phyloP scores from a whole-genome alignment of 2,797 vertebrate genomes.

The Xenops minutus region DNA sequence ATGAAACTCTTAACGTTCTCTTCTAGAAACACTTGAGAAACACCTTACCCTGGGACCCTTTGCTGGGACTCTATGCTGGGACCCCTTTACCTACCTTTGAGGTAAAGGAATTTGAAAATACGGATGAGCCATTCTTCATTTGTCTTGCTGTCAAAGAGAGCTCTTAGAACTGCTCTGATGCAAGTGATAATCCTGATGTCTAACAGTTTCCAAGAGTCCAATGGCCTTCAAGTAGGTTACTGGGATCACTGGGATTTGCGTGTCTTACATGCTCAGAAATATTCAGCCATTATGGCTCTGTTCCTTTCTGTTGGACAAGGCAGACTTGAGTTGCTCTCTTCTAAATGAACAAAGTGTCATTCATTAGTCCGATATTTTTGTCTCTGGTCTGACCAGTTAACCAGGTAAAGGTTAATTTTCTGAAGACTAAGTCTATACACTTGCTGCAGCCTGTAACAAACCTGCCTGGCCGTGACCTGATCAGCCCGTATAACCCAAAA shows the following conservation, averaged over 20 bases:
- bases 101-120: neutral
- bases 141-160: neutral
- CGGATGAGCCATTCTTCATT: neutral
- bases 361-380: neutral
- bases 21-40: neutral
- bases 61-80: neutral
- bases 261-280: neutral
- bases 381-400: neutral
- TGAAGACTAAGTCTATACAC: neutral
- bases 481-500: neutral
- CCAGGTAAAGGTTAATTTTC: neutral
- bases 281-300: neutral
- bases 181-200: neutral
- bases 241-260: neutral
- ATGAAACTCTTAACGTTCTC: constrained; percentile 18
- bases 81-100: neutral
- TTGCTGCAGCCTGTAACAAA: neutral
- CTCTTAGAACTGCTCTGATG: neutral
- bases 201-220: neutral
- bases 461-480: neutral
- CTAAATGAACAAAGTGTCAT: neutral
- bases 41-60: neutral
- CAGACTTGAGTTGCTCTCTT: neutral
- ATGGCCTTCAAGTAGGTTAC: neutral
- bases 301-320: neutral